Conservation (phyloP, 2,888 invertebrate species). For the Tolmerus cingulatus region DNA sequence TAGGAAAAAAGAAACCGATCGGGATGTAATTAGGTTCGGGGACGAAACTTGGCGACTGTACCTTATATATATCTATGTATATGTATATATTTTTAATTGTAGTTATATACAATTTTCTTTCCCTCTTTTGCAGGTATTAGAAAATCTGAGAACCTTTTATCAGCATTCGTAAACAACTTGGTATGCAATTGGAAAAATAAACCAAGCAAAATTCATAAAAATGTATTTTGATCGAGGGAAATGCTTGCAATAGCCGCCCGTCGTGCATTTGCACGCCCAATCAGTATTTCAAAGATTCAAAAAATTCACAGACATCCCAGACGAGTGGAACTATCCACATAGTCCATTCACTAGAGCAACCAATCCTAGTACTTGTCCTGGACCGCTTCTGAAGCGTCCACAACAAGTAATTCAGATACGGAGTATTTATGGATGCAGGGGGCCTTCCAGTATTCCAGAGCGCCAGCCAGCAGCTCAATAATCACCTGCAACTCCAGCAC, state of each 20-base stretch:
- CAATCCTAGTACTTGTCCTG: constrained; percentile 48
- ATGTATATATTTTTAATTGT: neutral
- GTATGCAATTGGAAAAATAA: neutral
- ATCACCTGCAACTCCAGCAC: constrained; percentile 50
- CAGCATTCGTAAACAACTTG: neutral
- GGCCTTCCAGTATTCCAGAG: constrained; percentile 64
- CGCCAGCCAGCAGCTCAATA: constrained; percentile 59
- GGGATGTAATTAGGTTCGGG: too few species aligned
- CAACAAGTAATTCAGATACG: constrained; percentile 50
- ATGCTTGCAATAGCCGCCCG: neutral
- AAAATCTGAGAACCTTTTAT: neutral
- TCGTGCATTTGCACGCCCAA: neutral
- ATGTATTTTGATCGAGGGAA: constrained; percentile 49
- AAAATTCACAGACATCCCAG: neutral
- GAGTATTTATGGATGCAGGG: constrained; percentile 65
- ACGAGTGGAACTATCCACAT: neutral
- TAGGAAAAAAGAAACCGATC: too few species aligned
- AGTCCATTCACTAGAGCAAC: neutral
- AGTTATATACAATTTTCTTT: neutral
- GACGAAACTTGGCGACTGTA: too few species aligned
- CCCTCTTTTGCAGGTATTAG: neutral
- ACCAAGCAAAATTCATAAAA: neutral
- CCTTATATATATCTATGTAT: too few species aligned
- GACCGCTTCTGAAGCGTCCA: constrained; percentile 51
- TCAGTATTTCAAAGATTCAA: neutral